Evolutionary conservation across 2,888 invertebrate genomes (phyloP).

Genomic region (Meteorus colon): DNA sequence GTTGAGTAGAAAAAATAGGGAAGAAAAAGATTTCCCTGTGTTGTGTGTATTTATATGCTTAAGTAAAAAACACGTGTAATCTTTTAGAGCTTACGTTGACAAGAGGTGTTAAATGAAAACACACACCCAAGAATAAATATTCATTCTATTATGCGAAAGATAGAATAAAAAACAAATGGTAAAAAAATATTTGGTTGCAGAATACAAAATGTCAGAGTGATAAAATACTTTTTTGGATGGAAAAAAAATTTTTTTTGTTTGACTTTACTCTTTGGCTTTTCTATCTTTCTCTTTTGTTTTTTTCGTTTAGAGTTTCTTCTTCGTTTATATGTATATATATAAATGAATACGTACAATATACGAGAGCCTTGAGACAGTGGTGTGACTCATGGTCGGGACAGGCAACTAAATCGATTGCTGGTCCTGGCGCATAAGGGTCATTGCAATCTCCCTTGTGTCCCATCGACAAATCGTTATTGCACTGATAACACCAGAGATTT

Average conservation of each 20-base stretch:
- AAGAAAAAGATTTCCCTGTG: not conserved
- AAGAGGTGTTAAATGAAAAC: not conserved
- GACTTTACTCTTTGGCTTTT: not conserved
- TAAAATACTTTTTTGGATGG: too few relatives aligned
- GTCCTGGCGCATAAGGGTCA: slow-evolving; percentile 58
- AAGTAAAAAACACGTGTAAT: slow-evolving; percentile 7
- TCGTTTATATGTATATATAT: not conserved
- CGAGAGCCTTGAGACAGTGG: slow-evolving; percentile 59
- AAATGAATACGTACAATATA: slow-evolving; percentile 57
- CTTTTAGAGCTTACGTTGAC: slow-evolving; percentile 3
- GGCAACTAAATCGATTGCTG: slow-evolving; percentile 52
- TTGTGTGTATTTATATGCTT: not conserved
- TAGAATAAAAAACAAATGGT: not conserved
- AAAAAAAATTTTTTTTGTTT: not conserved
- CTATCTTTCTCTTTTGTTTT: not conserved
- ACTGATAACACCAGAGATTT: slow-evolving; percentile 61
- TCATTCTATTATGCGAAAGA: too few relatives aligned
- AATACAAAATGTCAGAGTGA: not conserved
- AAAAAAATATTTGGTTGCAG: not conserved
- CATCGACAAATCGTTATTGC: slow-evolving; percentile 57
- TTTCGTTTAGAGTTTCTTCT: not conserved
- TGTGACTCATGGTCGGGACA: slow-evolving; percentile 60
- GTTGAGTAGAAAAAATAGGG: not conserved
- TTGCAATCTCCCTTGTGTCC: slow-evolving; percentile 59
- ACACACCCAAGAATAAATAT: too few relatives aligned